Evolutionary conservation across 2,888 invertebrate species (phyloP), one percentile per base, ranked within the genome.

Genomic region (Scaptomyza tumidula): DNA sequence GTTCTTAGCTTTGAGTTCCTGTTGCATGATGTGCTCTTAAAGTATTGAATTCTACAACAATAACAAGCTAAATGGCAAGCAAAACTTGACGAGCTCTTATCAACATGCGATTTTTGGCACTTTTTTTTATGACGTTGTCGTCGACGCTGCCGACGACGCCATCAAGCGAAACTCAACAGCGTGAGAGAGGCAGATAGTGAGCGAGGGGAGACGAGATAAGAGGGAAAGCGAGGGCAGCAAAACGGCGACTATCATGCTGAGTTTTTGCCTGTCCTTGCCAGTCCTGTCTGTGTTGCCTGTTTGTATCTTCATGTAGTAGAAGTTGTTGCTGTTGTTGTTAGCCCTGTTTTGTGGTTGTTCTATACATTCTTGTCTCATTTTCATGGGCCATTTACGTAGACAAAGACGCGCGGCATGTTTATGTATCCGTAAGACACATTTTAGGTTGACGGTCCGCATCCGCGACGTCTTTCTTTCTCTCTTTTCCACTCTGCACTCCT

Each of bases 381-480:
- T 86, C 86, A 86, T 86, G 86, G 85, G 85, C 83, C 86, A 86
- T 86, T 86, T 86, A 86, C 83, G 85, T 85, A 85, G 81, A 85
- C 81, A 85, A 86, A 86, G 81, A 81, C 68, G 69, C 67, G 79
- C 81, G 74, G 77, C 82, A 78, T 84, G 85, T 80, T 83, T 85
- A 85, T 83, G 85, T 83, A 82, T 85, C 83, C 80, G 81, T 78
- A 80, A 80, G 86, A 85, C 80, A 85, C 82, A 77, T 82, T 84
- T 86, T 76, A 54, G 78, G 71, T 70, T 75, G 69, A 65, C 68
- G 75, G 62, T 60, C 56, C 55, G 70, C 68, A 64, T 64, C 61
- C 65, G 66, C 75, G 55, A 64, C 43, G 62, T 48, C 64, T 53
- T 50, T 19, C 66, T 49, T 46, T 59, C 45, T 41, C 66, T 49